Evolutionary conservation across 2,797 vertebrate genomes (phyloP).

Genomic region (Rhincodon typus): DNA sequence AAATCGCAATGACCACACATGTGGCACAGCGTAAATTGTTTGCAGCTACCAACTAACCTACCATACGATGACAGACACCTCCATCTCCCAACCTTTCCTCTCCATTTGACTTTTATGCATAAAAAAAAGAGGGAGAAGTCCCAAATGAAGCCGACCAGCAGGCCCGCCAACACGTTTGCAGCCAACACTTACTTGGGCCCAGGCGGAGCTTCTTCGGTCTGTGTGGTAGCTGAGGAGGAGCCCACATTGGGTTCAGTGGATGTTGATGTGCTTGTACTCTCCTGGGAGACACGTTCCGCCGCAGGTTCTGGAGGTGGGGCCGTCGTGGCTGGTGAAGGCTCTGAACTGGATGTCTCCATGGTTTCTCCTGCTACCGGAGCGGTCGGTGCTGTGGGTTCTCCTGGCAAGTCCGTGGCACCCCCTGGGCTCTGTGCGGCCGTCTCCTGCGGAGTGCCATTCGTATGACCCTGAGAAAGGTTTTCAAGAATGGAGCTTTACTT

Average conservation of each 20-base stretch:
- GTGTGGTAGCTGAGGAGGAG: background rate
- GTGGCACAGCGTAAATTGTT: too few species aligned
- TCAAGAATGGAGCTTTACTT: background rate
- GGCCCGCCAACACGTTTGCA: background rate
- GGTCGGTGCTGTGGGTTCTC: background rate
- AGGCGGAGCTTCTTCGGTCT: background rate
- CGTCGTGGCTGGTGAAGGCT: background rate
- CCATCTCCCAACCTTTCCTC: background rate
- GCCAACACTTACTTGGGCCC: conserved; percentile 3
- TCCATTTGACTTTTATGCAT: background rate
- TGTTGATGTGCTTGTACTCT: background rate
- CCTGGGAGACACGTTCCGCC: background rate
- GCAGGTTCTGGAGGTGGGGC: background rate
- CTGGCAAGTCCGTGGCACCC: background rate
- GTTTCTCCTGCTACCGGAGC: background rate
- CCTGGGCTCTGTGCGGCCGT: background rate
- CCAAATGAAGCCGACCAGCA: background rate
- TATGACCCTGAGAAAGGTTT: conserved; percentile 17
- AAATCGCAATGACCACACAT: too few species aligned
- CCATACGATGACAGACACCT: background rate
- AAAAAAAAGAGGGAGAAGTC: background rate
- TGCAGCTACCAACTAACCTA: too few species aligned
- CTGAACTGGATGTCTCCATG: background rate
- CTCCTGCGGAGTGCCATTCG: background rate
- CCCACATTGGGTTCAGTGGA: background rate